A percentile compares a stretch with the other conserved stretches of the same genome.
Conservation (phyloP, 2,888 invertebrate genomes). For the Drosophila merina region DNA sequence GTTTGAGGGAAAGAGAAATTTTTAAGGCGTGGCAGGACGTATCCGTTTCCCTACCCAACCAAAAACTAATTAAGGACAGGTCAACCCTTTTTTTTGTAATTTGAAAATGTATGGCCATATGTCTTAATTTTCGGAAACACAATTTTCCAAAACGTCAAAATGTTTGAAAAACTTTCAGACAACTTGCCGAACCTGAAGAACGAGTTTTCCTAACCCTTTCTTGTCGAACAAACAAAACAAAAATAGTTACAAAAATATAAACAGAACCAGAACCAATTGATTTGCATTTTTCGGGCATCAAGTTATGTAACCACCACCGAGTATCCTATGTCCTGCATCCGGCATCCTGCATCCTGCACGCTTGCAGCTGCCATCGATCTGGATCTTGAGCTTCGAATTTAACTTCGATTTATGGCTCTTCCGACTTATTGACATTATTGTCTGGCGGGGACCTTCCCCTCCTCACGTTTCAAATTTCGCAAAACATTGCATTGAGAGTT, state of each 20-base stretch:
- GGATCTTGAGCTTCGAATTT: slow-evolving; percentile 31
- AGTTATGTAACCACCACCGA: slow-evolving; percentile 32
- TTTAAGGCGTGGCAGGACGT: slow-evolving; percentile 25
- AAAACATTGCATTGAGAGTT: slow-evolving; percentile 1
- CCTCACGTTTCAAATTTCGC: slow-evolving; percentile 18
- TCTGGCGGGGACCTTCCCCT: neutral
- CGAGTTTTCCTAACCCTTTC: slow-evolving; percentile 38
- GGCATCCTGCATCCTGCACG: slow-evolving; percentile 13
- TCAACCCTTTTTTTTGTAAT: slow-evolving; percentile 53
- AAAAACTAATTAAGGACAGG: slow-evolving; percentile 18
- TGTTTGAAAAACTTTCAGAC: slow-evolving; percentile 49
- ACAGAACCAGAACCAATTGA: slow-evolving; percentile 59
- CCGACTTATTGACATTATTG: slow-evolving; percentile 40
- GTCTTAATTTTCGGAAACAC: slow-evolving; percentile 54
- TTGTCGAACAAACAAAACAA: neutral
- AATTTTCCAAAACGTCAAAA: slow-evolving; percentile 59
- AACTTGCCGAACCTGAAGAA: slow-evolving; percentile 42
- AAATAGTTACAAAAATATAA: slow-evolving; percentile 42
- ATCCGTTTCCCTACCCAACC: neutral
- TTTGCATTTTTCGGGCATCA: slow-evolving; percentile 50
- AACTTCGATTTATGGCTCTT: slow-evolving; percentile 27
- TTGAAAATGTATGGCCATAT: slow-evolving; percentile 48
- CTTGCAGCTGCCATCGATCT: slow-evolving; percentile 36
- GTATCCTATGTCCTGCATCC: slow-evolving; percentile 28
- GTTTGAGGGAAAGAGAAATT: slow-evolving; percentile 4